Percentiles rank a stretch among this genome's conserved stretches.
These are phyloP conservation scores for Adoxophyes honmai DNA, from an alignment of 1,140 invertebrate species.

Conservation along the genomic window DNA sequence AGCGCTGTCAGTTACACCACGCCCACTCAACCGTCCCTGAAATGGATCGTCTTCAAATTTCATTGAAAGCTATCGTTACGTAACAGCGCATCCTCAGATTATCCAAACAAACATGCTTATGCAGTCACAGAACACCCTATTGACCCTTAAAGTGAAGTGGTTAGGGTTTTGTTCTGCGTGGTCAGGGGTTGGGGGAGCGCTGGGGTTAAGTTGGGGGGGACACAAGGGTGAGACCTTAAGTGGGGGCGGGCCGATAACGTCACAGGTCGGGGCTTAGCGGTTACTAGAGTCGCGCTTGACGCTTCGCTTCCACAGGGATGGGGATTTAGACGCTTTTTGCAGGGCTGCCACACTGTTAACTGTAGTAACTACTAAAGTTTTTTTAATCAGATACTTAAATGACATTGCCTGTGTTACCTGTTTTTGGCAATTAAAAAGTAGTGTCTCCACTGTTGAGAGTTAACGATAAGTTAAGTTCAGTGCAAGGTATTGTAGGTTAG, in stretches of 20 bases:
- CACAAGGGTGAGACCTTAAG: constrained; percentile 28
- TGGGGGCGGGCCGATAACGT: constrained; percentile 51
- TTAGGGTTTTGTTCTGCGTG: constrained; percentile 19
- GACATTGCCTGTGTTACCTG: background rate
- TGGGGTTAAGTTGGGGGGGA: constrained; percentile 17
- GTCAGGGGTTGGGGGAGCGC: background rate
- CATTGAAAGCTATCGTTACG: constrained; percentile 36
- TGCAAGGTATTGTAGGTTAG: background rate
- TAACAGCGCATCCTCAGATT: constrained; percentile 38
- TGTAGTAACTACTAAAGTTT: background rate
- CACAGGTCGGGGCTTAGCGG: constrained; percentile 62
- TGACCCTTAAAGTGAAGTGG: background rate
- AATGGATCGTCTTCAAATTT: constrained; percentile 17
- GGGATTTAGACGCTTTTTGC: constrained; percentile 51
- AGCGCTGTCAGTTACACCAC: background rate
- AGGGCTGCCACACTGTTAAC: constrained; percentile 38
- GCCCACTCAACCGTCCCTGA: constrained; percentile 9
- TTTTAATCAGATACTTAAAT: background rate
- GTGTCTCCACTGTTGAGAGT: too few relatives aligned
- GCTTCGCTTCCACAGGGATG: constrained; percentile 51
- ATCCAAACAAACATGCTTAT: constrained; percentile 20
- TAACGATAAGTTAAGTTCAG: background rate
- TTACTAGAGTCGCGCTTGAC: constrained; percentile 64
- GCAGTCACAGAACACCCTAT: background rate
- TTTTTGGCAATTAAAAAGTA: too few relatives aligned